phyloP scores from a whole-genome alignment of 1,140 invertebrate species.

The Fopius arisanus region DNA sequence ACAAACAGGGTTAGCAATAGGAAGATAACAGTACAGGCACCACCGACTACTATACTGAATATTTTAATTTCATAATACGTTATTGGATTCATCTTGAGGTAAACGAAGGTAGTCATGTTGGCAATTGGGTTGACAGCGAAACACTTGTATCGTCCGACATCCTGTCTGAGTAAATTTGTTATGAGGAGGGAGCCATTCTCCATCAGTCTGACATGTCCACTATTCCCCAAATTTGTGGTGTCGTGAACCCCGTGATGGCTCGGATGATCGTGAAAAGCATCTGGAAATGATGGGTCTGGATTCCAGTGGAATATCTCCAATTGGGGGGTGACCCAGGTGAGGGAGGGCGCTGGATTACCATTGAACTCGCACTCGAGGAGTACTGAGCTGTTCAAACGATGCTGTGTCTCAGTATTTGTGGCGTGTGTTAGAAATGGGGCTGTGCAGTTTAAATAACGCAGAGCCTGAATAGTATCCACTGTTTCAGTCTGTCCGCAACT shows the following conservation, averaged over 20 bases:
- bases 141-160: conserved; percentile 89
- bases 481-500: conserved; percentile 69
- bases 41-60: conserved; percentile 82
- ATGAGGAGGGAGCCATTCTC: conserved; percentile 77
- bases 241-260: background rate
- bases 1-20: conserved; percentile 79
- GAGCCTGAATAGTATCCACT: conserved; percentile 71
- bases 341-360: conserved; percentile 79
- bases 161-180: conserved; percentile 72
- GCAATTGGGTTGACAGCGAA: conserved; percentile 83
- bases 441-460: conserved; percentile 76
- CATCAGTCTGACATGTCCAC: conserved; percentile 64
- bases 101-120: conserved; percentile 76
- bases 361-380: conserved; percentile 79
- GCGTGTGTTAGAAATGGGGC: conserved; percentile 68
- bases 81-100: conserved; percentile 81
- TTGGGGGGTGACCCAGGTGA: conserved; percentile 87
- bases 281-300: conserved; percentile 72
- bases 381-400: conserved; percentile 72
- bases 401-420: conserved; percentile 67
- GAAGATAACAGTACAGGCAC: conserved; percentile 79
- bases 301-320: conserved; percentile 76
- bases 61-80: conserved; percentile 85
- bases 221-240: conserved; percentile 36
- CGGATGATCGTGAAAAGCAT: conserved; percentile 73